Evolutionary conservation across 2,888 invertebrate species (phyloP), one percentile per base, ranked within the genome.

Genomic region (Dione juno): DNA sequence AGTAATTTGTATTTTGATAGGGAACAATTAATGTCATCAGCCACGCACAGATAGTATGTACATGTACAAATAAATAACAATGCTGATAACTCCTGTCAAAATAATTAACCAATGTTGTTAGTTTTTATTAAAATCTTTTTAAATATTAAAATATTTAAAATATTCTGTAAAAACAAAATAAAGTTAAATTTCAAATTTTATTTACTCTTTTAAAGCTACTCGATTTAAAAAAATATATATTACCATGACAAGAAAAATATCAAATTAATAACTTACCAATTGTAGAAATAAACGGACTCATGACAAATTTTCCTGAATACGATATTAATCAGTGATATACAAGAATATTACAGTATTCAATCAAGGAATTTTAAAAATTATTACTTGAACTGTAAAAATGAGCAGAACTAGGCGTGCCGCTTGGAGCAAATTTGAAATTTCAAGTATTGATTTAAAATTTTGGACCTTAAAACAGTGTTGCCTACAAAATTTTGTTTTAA

Each of bases 201-300:
- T n/a, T n/a, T n/a, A n/a, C n/a, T n/a, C n/a, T n/a, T n/a, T n/a
- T n/a, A n/a, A n/a, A n/a, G n/a, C n/a, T n/a, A n/a, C n/a, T n/a
- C n/a, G n/a, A n/a, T n/a, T n/a, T n/a, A n/a, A n/a, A n/a, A n/a
- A n/a, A n/a, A n/a, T n/a, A n/a, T n/a, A n/a, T n/a, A n/a, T n/a
- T n/a, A n/a, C n/a, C n/a, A n/a, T n/a, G n/a, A n/a, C n/a, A n/a
- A n/a, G n/a, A n/a, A n/a, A n/a, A n/a, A n/a, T n/a, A n/a, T n/a
- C n/a, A n/a, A n/a, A n/a, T 54, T 54, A n/a, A 11, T 28, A 37
- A 37, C 57, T 57, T 35, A 61, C 61, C 61, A 14, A 61, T n/a
- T 0, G 5, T n/a, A 9, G 61, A n/a, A 8, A 61, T 0, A n/a
- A 45, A 45, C 19, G 61, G 43, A 43, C 28, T 21, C 61, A 61